Percentiles rank a stretch among this genome's conserved stretches.
Conservation (phyloP, 1,140 invertebrate genomes). For the Marisa cornuarietis region DNA sequence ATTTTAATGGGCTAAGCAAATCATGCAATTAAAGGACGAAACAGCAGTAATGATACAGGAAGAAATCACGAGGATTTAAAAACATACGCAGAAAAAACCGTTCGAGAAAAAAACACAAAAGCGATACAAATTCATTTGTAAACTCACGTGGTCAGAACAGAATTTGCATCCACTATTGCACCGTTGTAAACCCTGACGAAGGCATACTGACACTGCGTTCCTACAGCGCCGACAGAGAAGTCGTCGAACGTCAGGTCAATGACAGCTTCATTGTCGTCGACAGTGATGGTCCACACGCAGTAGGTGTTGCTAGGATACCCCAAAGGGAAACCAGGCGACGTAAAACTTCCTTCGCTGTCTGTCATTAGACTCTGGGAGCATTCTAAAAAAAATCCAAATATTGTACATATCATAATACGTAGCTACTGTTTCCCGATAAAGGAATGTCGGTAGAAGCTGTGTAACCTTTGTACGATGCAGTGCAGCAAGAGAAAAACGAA, state of each 20-base stretch:
- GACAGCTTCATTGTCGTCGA: neutral
- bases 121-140: too few species aligned
- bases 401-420: too few species aligned
- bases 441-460: too few species aligned
- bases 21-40: too few species aligned
- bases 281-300: neutral
- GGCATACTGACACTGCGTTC: neutral
- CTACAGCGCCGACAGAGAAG: neutral
- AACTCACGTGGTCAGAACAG: neutral
- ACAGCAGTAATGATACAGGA: too few species aligned
- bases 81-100: too few species aligned
- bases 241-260: neutral
- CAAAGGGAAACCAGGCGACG: neutral
- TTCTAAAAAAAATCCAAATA: neutral
- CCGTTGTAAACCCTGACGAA: neutral
- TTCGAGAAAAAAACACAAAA: too few species aligned
- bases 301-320: neutral
- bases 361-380: neutral
- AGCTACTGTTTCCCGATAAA: too few species aligned
- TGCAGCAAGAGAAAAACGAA: too few species aligned
- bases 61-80: too few species aligned
- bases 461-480: too few species aligned
- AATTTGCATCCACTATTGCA: neutral
- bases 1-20: too few species aligned
- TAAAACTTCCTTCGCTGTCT: neutral